phyloP scores from a whole-genome alignment of 1,140 invertebrate species.

The Lepidurus packardi region DNA sequence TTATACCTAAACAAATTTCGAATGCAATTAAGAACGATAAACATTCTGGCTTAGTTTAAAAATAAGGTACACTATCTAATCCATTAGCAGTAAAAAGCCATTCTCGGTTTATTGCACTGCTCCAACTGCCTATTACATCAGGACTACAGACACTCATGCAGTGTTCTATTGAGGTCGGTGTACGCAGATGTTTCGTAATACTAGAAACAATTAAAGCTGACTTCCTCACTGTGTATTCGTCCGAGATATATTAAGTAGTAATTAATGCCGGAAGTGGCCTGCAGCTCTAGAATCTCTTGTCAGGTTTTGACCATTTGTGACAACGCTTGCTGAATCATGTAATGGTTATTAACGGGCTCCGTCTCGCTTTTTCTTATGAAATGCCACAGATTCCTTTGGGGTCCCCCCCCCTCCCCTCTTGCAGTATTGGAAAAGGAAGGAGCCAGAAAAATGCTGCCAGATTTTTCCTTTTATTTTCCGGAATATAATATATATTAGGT shows the following conservation, averaged over 20 bases:
- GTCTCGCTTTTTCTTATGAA: not conserved
- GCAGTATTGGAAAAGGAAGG: not conserved
- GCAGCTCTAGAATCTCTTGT: not conserved
- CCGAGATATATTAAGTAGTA: not conserved
- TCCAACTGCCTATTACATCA: too few relatives aligned
- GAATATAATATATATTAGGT: not conserved
- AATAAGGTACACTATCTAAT: too few relatives aligned
- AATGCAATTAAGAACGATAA: too few relatives aligned
- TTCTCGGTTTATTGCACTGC: too few relatives aligned
- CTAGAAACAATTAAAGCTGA: not conserved
- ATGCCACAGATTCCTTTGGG: not conserved
- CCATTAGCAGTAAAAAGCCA: too few relatives aligned
- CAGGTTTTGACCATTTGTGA: not conserved
- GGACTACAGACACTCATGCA: too few relatives aligned
- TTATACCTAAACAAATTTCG: too few relatives aligned
- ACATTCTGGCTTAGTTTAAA: too few relatives aligned
- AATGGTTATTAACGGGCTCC: conserved; percentile 14
- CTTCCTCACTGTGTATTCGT: not conserved
- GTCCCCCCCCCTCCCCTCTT: not conserved
- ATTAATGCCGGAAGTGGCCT: conserved; percentile 10
- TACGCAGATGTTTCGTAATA: too few relatives aligned
- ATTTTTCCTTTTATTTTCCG: not conserved
- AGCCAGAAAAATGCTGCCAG: not conserved
- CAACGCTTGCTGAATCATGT: conserved; percentile 15
- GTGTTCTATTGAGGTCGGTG: too few relatives aligned